Evolutionary conservation across 2,797 vertebrate species (phyloP), one percentile per base, ranked within the genome.

Genomic region (Apogon hyalosoma): DNA sequence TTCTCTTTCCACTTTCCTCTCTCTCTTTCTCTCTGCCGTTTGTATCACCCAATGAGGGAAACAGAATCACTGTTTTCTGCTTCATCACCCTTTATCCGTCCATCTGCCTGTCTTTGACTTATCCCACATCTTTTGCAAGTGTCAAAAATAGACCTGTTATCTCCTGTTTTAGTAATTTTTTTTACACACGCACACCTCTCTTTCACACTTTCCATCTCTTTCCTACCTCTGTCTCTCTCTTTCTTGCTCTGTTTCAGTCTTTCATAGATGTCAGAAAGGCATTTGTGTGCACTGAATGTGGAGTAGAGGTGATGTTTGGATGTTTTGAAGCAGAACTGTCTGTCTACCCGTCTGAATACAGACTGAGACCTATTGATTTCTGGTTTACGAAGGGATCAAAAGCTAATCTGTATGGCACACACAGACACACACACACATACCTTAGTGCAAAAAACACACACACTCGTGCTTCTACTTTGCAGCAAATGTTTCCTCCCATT

Each of bases 271-370:
- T 88, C 75, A 90, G 69, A 69, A 48, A 85, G 66, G 66, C 50
- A 45, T 84, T 38, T 61, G 60, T 86, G 84, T 86, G 88, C 70
- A 79, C 73, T 83, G 88, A 88, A 87, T 90, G 53, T 50, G 62
- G 77, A 88, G 75, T 67, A 33, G 73, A 69, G 68, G 68, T 67
- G 62, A 75, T 84, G 84, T 82, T 88, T 80, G 79, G 77, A 58
- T 88, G 85, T 86, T 87, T 83, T 89, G 77, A 86, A 84, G 71
- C 86, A 82, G 77, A 86, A 78, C 79, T 84, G 84, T 83, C 87
- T 81, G 66, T 80, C 81, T 82, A 77, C 69, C 71, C 18, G 39
- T 84, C 81, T 85, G 79, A 87, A 85, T 74, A 53, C 77, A 72
- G 67, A 77, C 85, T 41, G 62, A 77, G 79, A 81, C 78, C 69